Base-by-base conservation (phyloP, 2,797 vertebrate genomes). In the Galaxias olidus region DNA sequence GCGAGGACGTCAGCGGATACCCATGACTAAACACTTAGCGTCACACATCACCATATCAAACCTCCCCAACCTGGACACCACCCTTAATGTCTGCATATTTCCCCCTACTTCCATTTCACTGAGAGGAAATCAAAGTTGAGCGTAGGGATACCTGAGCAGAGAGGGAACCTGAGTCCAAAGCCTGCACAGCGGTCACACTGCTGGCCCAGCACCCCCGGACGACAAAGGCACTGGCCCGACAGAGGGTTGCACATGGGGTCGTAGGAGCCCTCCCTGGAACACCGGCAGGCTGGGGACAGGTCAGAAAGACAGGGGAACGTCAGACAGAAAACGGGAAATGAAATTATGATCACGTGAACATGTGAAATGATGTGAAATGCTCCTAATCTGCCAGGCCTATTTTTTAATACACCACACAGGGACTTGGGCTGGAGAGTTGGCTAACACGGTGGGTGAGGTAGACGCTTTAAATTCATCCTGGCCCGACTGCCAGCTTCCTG, bases 201-300 rank as follows among this genome's bases (percentile, higher is more conserved):
- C 68, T 58, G 90, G 10, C 96, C 95, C 0, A 82, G 82, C 63
- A 95, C 47, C 0, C 92, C 93, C 0, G 71, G 85, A 7, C 73
- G 85, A 80, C 95, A 97, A 12, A 85, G 65, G 15, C 95, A 96
- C 79, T 95, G 94, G 18, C 96, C 95, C 0, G 88, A 90, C 8
- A 67, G 4, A 0, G 81, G 80, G 76, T 92, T 86, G 73, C 96
- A 97, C 0, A 13, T 43, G 1, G 15, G 18, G 0, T 88, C 87
- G 53, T 87, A 90, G 6, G 95, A 94, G 61, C 95, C 94, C 0
- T 85, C 72, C 0, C 40, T 60, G 1, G 91, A 94, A 74, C 96
- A 97, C 73, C 76, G 84, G 69, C 95, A 98, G 56, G 80, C 96
- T 98, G 79, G 0, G 66, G 66, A 74, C 13, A 42, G 51, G 18